These are phyloP conservation scores for Trachymyrmex septentrionalis DNA, from an alignment of 1,140 invertebrate species.

Conservation along the genomic window DNA sequence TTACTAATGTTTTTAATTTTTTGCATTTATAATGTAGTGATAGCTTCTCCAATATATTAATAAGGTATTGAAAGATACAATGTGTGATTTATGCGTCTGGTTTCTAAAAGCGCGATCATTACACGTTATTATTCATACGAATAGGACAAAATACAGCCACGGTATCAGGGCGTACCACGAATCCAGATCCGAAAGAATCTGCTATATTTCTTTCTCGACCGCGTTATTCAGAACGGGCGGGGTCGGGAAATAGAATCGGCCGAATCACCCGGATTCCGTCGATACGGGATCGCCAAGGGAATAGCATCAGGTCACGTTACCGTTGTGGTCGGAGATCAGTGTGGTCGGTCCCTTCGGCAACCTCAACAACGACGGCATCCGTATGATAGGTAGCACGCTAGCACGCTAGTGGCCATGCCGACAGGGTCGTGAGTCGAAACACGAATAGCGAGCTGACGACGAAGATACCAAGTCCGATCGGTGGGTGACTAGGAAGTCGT, in stretches of 20 bases:
- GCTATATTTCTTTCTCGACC: constrained; percentile 12
- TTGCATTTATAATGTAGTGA: not conserved
- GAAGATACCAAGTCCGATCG: constrained; percentile 72
- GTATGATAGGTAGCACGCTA: constrained; percentile 70
- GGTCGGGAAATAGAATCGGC: constrained; percentile 53
- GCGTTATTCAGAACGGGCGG: constrained; percentile 27
- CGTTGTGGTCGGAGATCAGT: constrained; percentile 72
- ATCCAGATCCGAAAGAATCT: constrained; percentile 15
- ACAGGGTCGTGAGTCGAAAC: constrained; percentile 71
- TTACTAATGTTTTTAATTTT: not conserved
- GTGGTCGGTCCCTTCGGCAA: constrained; percentile 70
- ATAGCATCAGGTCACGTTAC: constrained; percentile 75
- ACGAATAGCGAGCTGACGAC: constrained; percentile 71
- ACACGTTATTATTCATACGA: not conserved
- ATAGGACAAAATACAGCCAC: not conserved
- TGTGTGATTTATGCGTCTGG: not conserved
- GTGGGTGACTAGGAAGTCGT: constrained; percentile 68
- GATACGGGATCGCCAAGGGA: constrained; percentile 61
- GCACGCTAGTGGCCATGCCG: constrained; percentile 65
- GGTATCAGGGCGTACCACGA: constrained; percentile 8
- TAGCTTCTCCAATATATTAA: not conserved
- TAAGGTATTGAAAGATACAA: not conserved
- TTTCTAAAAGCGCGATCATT: not conserved
- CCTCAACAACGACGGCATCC: constrained; percentile 70
- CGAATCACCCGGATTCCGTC: constrained; percentile 58